Evolutionary conservation across 23 tunicate genomes (phyloP).

Genomic region (Trididemnum clinides): DNA sequence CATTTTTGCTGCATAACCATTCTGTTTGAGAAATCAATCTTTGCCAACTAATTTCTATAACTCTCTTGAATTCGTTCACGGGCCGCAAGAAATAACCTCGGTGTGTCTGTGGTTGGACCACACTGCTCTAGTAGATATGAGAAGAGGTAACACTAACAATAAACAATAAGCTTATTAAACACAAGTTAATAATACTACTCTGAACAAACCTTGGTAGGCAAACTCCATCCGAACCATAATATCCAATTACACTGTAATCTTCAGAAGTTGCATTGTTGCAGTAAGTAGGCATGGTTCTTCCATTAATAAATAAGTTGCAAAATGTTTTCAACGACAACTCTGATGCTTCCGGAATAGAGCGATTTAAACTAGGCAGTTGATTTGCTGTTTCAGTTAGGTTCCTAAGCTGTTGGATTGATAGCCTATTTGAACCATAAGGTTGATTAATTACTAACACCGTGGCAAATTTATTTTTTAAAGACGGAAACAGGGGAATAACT

Average conservation of each 20-base stretch:
- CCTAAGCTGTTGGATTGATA: neutral
- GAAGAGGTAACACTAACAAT: no score
- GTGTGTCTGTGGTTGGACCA: no score
- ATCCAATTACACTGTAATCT: conserved; percentile 4
- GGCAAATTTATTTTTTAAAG: neutral
- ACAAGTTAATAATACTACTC: neutral
- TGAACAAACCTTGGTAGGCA: conserved; percentile 64
- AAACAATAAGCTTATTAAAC: no score
- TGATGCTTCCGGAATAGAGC: neutral
- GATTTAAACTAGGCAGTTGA: neutral
- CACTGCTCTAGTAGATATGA: no score
- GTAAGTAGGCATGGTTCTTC: neutral
- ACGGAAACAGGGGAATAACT: conserved; percentile 33
- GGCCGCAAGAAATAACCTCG: no score
- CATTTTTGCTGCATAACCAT: no score
- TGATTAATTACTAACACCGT: neutral
- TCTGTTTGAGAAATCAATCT: no score
- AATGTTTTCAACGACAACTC: neutral
- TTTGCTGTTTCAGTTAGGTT: neutral
- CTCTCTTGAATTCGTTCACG: no score
- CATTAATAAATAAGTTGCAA: conserved; percentile 8
- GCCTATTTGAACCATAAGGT: neutral
- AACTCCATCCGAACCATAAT: conserved; percentile 65
- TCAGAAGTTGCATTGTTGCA: neutral
- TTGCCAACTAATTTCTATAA: no score